These are phyloP conservation scores for Cordilura impudica DNA, from an alignment of 2,888 invertebrate species.

Conservation along the genomic window DNA sequence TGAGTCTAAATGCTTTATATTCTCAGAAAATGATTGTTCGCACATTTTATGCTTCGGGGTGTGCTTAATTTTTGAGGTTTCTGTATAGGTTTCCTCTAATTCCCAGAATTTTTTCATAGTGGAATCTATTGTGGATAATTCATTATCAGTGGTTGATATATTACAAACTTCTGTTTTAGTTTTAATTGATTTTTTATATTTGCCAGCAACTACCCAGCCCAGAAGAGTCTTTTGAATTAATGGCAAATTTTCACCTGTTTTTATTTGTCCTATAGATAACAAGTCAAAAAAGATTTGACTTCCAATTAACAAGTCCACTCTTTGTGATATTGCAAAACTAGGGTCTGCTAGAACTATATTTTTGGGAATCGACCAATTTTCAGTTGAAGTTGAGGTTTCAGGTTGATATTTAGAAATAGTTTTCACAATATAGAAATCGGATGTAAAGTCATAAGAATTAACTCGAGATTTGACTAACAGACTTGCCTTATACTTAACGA, in stretches of 20 bases:
- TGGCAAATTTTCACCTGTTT: constrained; percentile 4
- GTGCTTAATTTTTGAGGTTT: too few relatives aligned
- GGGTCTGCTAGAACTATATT: constrained; percentile 39
- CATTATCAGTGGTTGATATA: too few relatives aligned
- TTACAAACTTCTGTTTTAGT: neutral
- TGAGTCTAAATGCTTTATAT: constrained; percentile 5
- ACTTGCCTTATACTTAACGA: neutral
- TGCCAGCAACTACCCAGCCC: constrained; percentile 32
- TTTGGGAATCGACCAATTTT: constrained; percentile 16
- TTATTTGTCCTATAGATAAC: constrained; percentile 23
- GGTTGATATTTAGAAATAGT: constrained; percentile 31
- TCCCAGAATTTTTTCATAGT: constrained; percentile 40
- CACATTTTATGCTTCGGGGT: constrained; percentile 21
- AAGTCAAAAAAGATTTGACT: constrained; percentile 22
- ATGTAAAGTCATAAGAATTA: constrained; percentile 8
- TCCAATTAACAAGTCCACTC: constrained; percentile 20
- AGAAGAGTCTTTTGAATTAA: constrained; percentile 35
- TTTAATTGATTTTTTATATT: neutral
- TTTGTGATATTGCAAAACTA: constrained; percentile 25
- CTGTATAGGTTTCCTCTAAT: constrained; percentile 9
- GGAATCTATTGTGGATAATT: neutral
- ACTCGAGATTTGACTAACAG: constrained; percentile 2
- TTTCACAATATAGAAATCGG: constrained; percentile 21
- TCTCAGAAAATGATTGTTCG: constrained; percentile 26
- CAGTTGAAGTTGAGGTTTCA: neutral